These are phyloP conservation scores for Synergus gifuensis DNA, from an alignment of 2,888 invertebrate genomes.

Conservation along the genomic window DNA sequence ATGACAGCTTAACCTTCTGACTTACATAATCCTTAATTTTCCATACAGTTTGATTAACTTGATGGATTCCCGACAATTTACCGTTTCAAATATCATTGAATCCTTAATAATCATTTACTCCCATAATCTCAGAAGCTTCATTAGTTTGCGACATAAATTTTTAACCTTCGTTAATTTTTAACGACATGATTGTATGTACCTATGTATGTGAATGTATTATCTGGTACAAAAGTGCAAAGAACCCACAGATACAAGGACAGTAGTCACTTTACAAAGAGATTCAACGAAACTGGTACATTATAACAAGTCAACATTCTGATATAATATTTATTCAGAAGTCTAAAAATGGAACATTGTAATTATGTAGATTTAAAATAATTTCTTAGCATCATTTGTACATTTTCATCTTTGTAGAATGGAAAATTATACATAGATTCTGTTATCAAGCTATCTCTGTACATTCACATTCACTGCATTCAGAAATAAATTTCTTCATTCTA, in stretches of 20 bases:
- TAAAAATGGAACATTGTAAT: background rate
- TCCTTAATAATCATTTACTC: background rate
- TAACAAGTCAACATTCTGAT: background rate
- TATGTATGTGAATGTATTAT: conserved; percentile 2
- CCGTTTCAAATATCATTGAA: background rate
- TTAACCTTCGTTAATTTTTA: conserved; percentile 12
- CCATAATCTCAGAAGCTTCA: conserved; percentile 10
- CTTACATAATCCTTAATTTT: background rate
- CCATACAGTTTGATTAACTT: background rate
- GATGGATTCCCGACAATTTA: background rate
- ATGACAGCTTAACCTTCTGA: background rate
- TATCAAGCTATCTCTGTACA: background rate
- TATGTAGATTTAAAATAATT: background rate
- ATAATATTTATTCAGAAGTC: background rate
- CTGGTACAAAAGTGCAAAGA: conserved; percentile 33
- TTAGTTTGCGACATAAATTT: conserved; percentile 24
- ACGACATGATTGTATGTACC: background rate
- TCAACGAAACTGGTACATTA: background rate
- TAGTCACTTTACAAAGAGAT: background rate
- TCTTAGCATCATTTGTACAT: background rate
- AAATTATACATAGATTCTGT: background rate
- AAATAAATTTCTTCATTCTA: background rate
- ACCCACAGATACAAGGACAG: background rate
- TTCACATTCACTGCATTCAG: background rate
- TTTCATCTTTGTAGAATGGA: background rate